phyloP scores from a whole-genome alignment of 2,113 vertebrate genomes.

The Alethe castanea region DNA sequence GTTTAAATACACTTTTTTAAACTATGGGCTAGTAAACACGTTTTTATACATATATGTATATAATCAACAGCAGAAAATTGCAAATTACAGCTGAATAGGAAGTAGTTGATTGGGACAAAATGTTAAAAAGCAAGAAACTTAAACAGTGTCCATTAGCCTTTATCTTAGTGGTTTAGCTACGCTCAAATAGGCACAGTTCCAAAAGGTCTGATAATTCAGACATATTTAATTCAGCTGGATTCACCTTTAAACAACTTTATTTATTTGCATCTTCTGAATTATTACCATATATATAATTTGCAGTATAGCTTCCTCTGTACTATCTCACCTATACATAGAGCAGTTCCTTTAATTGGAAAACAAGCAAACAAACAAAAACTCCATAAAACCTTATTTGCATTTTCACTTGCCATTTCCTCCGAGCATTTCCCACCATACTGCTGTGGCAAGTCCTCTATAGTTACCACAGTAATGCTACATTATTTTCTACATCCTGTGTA shows the following conservation, averaged over 20 bases:
- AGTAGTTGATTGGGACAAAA: not conserved
- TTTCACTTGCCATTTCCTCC: not conserved
- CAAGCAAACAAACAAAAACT: not conserved
- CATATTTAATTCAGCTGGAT: not conserved
- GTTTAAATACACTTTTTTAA: slow-evolving; percentile 8
- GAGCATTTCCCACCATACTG: not conserved
- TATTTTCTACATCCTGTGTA: not conserved
- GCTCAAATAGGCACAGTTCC: not conserved
- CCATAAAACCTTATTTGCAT: not conserved
- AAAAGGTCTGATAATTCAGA: not conserved
- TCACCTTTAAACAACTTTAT: not conserved
- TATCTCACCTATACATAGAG: not conserved
- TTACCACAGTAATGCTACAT: not conserved
- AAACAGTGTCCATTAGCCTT: not conserved
- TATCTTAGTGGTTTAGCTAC: not conserved
- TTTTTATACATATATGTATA: not conserved
- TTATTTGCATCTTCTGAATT: not conserved
- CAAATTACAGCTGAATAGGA: not conserved
- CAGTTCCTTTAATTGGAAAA: not conserved
- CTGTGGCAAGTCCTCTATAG: not conserved
- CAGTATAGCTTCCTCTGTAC: not conserved
- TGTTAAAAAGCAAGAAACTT: not conserved
- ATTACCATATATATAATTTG: not conserved
- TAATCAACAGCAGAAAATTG: not conserved
- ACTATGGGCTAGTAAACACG: not conserved